Evolutionary conservation across 2,113 vertebrate genomes (phyloP), one percentile per base, ranked within the genome.

Genomic region (Suncus etruscus): DNA sequence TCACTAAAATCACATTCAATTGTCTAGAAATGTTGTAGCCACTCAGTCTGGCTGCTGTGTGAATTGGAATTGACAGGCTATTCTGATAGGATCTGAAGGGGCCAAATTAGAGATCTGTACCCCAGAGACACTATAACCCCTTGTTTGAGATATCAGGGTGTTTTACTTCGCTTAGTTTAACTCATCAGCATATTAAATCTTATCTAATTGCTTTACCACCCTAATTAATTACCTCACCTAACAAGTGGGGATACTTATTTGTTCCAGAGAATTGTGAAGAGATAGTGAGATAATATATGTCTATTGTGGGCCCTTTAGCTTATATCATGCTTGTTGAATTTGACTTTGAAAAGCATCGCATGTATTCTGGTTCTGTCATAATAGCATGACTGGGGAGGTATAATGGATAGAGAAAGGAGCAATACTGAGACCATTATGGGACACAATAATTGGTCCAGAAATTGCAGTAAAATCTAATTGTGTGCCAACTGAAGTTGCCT

Each of bases 181-280:
- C 8, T 70, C 61, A 20, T 70, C 2, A 4, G 27, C 25, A 32
- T 47, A 63, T 69, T 61, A 32, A 66, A 58, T 65, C 73, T 70
- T 68, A 66, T 74, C n/a, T 39, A 61, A 61, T 75, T 61, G 47
- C n/a, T 69, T 91, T 6, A 27, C 9, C 1, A 16, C 11, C 27
- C n/a, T 73, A 11, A 83, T 76, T 72, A 25, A n/a, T 83, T 77
- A 61, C 32, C 29, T 91, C 20, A 31, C 32, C 61, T 45, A 39
- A 75, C 69, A 61, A 77, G 70, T 74, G 48, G 31, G 68, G 77
- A 54, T 79, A 77, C n/a, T 39, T 65, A 32, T 32, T 83, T 88
- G 11, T 65, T 80, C 39, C 11, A n/a, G 50, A 77, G 68, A n/a
- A n/a, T 11, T 22, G 14, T 90, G 90, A 80, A 76, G 48, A 89